Evolutionary conservation across 2,113 vertebrate genomes (phyloP).

Genomic region (Brachirus orientalis): DNA sequence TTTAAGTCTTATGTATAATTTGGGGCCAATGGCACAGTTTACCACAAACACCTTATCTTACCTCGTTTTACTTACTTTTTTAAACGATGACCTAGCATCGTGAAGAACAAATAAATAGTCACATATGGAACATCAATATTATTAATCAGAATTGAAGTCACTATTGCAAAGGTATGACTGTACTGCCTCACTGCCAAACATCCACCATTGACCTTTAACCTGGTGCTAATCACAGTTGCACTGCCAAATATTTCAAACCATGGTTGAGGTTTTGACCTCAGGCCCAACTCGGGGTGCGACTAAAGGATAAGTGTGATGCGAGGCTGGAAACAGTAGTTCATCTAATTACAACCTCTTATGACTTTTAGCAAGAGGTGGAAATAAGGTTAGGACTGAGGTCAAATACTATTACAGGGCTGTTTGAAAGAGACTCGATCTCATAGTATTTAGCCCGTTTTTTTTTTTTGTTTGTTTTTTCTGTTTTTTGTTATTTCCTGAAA

Average conservation of each 20-base stretch:
- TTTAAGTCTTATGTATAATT: slow-evolving; percentile 20
- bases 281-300: slow-evolving; percentile 7
- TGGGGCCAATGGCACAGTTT: slow-evolving; percentile 35
- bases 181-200: slow-evolving; percentile 35
- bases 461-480: too few relatives aligned
- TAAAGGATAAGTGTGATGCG: slow-evolving; percentile 25
- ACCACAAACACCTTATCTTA: slow-evolving; percentile 36
- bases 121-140: slow-evolving; percentile 20
- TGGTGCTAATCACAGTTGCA: slow-evolving; percentile 36
- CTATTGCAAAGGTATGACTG: background rate
- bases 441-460: slow-evolving; percentile 19
- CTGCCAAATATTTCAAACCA: slow-evolving; percentile 38
- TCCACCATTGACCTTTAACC: slow-evolving; percentile 65
- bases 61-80: slow-evolving; percentile 10
- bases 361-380: slow-evolving; percentile 43
- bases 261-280: slow-evolving; percentile 37
- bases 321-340: slow-evolving; percentile 36
- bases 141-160: slow-evolving; percentile 25
- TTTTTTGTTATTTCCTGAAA: slow-evolving; percentile 39
- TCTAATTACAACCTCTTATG: slow-evolving; percentile 36
- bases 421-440: slow-evolving; percentile 28
- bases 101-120: slow-evolving; percentile 50
- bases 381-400: slow-evolving; percentile 25
- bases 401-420: slow-evolving; percentile 17
- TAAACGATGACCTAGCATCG: slow-evolving; percentile 5